These are phyloP conservation scores for Ferdinandea cuprea DNA, from an alignment of 2,888 invertebrate species.

Conservation along the genomic window DNA sequence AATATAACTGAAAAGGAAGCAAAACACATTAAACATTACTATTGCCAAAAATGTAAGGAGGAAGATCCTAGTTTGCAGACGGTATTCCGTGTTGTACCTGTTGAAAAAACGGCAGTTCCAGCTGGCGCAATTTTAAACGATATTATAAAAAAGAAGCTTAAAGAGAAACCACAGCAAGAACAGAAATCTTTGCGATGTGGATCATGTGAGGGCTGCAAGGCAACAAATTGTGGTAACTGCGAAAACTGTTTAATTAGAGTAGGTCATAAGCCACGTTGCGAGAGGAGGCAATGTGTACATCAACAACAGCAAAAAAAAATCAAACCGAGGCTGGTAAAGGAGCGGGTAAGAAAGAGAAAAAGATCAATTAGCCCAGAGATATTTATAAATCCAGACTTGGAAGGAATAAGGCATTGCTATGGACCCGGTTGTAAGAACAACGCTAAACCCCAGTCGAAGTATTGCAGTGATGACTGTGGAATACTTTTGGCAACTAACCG, in stretches of 20 bases:
- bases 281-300: slow-evolving; percentile 84
- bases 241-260: slow-evolving; percentile 80
- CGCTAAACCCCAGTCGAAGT: slow-evolving; percentile 93
- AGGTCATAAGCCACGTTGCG: slow-evolving; percentile 84
- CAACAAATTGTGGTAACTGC: slow-evolving; percentile 82
- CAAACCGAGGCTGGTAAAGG: slow-evolving; percentile 78
- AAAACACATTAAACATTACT: slow-evolving; percentile 96
- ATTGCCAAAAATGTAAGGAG: slow-evolving; percentile 92
- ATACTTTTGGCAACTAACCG: slow-evolving; percentile 92
- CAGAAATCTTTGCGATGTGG: slow-evolving; percentile 86
- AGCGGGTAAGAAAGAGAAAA: slow-evolving; percentile 78
- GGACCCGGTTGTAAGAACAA: slow-evolving; percentile 94
- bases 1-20: slow-evolving; percentile 96
- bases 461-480: slow-evolving; percentile 96
- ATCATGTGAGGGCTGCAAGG: slow-evolving; percentile 88
- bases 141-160: slow-evolving; percentile 76
- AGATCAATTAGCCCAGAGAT: slow-evolving; percentile 81
- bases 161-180: slow-evolving; percentile 70
- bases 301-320: slow-evolving; percentile 76
- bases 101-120: slow-evolving; percentile 77
- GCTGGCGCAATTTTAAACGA: slow-evolving; percentile 48
- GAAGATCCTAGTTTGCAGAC: slow-evolving; percentile 91
- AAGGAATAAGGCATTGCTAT: slow-evolving; percentile 92
- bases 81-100: slow-evolving; percentile 81
- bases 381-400: slow-evolving; percentile 84